Conservation (phyloP, 2,888 invertebrate species). For the Timema podura region DNA sequence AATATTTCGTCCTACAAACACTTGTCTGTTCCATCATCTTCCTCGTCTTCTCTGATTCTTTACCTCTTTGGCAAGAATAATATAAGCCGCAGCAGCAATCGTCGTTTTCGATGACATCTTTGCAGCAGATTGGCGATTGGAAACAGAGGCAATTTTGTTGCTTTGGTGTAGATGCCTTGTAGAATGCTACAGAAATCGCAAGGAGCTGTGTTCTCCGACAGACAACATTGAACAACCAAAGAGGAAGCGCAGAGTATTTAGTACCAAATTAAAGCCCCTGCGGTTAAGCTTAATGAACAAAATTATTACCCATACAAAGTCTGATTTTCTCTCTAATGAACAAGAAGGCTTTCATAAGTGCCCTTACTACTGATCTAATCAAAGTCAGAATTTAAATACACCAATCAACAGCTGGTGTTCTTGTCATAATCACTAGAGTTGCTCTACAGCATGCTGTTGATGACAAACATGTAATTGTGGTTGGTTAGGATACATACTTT, state of each 20-base stretch:
- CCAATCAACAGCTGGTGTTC: not conserved
- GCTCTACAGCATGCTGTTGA: conserved; percentile 1
- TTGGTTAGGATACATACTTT: not conserved
- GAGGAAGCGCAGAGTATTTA: not conserved
- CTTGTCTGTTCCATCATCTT: too few relatives aligned
- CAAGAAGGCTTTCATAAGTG: not conserved
- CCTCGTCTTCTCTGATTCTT: too few relatives aligned
- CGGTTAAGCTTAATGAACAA: not conserved
- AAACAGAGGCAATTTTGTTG: too few relatives aligned
- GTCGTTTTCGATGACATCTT: too few relatives aligned
- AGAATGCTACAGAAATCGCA: too few relatives aligned
- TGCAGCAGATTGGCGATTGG: too few relatives aligned
- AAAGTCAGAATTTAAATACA: not conserved
- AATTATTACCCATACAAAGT: not conserved
- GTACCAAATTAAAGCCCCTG: not conserved
- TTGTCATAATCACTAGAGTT: not conserved
- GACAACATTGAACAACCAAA: not conserved
- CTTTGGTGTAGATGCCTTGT: too few relatives aligned
- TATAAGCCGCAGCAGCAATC: too few relatives aligned
- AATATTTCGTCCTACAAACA: too few relatives aligned
- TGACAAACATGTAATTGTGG: not conserved
- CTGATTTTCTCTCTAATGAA: not conserved
- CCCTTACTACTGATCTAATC: not conserved
- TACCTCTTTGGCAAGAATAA: too few relatives aligned
- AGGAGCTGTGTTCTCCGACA: not conserved